Evolutionary conservation across 1,140 invertebrate species (phyloP).

Genomic region (Diachasmimorpha longicaudata): DNA sequence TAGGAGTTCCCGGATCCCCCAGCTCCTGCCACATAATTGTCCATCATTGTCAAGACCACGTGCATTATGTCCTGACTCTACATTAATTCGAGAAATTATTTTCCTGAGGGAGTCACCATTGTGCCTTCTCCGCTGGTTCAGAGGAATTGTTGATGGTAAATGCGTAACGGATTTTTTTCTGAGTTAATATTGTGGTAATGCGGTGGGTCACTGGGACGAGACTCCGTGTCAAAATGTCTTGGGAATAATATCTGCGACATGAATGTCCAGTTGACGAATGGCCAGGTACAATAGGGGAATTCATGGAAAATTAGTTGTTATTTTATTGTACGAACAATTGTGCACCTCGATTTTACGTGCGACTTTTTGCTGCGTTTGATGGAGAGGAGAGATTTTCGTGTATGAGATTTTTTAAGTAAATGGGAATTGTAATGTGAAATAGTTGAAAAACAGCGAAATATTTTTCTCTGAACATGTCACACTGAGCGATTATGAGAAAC

Average conservation of each 20-base stretch:
- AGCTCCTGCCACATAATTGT: conserved; percentile 5
- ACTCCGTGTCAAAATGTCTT: too few relatives aligned
- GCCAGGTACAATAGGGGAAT: not conserved
- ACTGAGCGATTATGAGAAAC: too few relatives aligned
- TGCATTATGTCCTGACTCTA: not conserved
- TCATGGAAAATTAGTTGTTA: not conserved
- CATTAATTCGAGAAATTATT: conserved; percentile 21
- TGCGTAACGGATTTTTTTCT: conserved; percentile 10
- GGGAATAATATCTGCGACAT: too few relatives aligned
- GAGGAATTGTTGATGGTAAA: not conserved
- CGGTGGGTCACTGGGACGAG: not conserved
- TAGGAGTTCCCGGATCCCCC: not conserved
- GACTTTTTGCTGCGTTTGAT: too few relatives aligned
- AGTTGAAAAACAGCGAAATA: too few relatives aligned
- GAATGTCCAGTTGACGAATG: too few relatives aligned
- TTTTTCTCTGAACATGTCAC: too few relatives aligned
- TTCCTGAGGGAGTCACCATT: not conserved
- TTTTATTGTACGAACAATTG: too few relatives aligned
- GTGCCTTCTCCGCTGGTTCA: not conserved
- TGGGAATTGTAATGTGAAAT: too few relatives aligned
- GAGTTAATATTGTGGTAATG: not conserved
- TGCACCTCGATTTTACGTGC: too few relatives aligned
- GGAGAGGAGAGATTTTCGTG: too few relatives aligned
- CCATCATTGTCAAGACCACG: conserved; percentile 12
- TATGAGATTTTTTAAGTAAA: too few relatives aligned